phyloP scores from a whole-genome alignment of 2,888 invertebrate genomes.

The Perizoma flavofasciatum region DNA sequence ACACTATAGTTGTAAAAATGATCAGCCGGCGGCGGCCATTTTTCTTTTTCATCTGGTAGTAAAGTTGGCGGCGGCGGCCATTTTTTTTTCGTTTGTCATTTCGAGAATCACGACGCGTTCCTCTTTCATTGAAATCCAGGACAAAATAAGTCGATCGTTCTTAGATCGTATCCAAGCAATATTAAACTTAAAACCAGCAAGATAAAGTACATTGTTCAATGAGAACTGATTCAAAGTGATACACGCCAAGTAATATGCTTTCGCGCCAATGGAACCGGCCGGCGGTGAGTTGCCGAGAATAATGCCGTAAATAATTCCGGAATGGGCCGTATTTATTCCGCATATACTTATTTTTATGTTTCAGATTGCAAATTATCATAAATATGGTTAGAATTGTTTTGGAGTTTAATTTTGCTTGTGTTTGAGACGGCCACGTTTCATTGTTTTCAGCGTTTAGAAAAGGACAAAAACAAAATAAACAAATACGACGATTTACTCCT shows the following conservation, averaged over 20 bases:
- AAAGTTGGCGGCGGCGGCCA: no score
- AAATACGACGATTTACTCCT: no score
- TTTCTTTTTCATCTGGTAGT: no score
- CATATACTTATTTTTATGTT: constrained; percentile 32
- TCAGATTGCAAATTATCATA: constrained; percentile 32
- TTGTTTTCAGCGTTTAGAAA: neutral
- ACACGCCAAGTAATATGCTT: constrained; percentile 30
- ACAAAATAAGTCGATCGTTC: no score
- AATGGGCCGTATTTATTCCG: constrained; percentile 33
- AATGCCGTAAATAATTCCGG: constrained; percentile 32
- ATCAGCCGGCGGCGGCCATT: no score
- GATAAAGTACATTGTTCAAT: constrained; percentile 4
- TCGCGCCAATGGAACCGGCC: constrained; percentile 35
- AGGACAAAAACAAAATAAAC: no score
- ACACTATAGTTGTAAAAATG: no score
- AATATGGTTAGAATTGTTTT: constrained; percentile 17
- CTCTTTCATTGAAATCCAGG: no score
- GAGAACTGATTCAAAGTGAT: neutral
- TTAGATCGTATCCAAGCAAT: no score
- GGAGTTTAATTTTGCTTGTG: constrained; percentile 9
- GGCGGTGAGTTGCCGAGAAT: constrained; percentile 35
- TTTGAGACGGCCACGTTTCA: neutral
- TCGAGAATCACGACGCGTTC: no score
- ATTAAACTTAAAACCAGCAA: no score
- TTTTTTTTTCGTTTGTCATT: no score